phyloP scores from a whole-genome alignment of 2,888 invertebrate genomes.

The Diplazon laetatorius region DNA sequence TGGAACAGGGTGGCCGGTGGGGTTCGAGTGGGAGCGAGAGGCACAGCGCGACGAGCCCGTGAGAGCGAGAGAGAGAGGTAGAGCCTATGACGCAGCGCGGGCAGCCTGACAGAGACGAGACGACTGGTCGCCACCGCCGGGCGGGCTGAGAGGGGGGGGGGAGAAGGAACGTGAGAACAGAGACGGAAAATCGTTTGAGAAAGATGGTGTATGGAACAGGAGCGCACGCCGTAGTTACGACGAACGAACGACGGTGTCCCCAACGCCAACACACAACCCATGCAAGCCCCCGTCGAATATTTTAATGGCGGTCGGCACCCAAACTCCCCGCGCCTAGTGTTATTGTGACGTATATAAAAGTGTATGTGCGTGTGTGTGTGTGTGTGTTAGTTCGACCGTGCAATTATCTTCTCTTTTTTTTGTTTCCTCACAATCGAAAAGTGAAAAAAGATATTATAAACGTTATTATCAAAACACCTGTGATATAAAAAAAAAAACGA shows the following conservation, averaged over 20 bases:
- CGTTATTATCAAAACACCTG: background rate
- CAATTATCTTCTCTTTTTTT: too few species aligned
- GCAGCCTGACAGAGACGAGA: too few species aligned
- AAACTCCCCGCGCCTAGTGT: constrained; percentile 76
- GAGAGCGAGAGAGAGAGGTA: constrained; percentile 12
- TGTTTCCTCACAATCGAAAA: too few species aligned
- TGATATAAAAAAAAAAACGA: constrained; percentile 20
- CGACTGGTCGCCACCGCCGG: too few species aligned
- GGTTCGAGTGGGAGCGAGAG: constrained; percentile 35
- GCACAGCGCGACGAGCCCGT: constrained; percentile 5
- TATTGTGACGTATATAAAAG: constrained; percentile 72
- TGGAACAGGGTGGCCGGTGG: background rate
- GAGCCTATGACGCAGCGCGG: too few species aligned
- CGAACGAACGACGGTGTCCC: constrained; percentile 67
- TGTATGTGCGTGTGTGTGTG: constrained; percentile 53
- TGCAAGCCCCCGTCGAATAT: constrained; percentile 73
- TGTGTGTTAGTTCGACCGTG: too few species aligned
- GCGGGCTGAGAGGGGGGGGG: constrained; percentile 17
- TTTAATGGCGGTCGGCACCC: constrained; percentile 80
- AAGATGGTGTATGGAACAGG: constrained; percentile 66
- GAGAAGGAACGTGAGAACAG: constrained; percentile 17
- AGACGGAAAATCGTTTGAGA: constrained; percentile 56
- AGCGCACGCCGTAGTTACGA: constrained; percentile 73
- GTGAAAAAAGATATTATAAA: constrained; percentile 25
- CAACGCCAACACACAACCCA: constrained; percentile 61